Percentiles rank a stretch among this genome's conserved stretches.
Conservation (phyloP, 1,140 invertebrate species). For the Monochamus saltuarius region DNA sequence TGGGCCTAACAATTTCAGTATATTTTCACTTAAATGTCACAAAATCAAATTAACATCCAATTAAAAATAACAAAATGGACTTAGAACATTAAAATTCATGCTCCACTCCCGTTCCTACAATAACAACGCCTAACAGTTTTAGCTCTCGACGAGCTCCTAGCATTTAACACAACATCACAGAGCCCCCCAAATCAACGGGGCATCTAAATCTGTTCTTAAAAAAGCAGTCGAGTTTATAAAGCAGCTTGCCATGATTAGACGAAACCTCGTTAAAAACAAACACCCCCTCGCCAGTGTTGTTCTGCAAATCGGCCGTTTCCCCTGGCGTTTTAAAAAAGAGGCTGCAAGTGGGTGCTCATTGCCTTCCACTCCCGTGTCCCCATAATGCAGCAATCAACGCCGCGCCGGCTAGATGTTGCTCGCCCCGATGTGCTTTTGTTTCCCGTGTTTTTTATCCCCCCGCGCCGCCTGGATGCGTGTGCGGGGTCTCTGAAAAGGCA, state of each 20-base stretch:
- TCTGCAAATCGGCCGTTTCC: constrained; percentile 36
- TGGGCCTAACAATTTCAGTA: too few species aligned
- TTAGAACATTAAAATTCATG: too few species aligned
- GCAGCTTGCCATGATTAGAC: constrained; percentile 29
- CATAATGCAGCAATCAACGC: constrained; percentile 44
- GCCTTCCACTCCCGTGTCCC: constrained; percentile 28
- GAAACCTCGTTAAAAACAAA: constrained; percentile 47
- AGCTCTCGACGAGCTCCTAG: neutral
- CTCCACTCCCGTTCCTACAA: neutral
- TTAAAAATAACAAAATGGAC: too few species aligned
- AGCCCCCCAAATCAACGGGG: constrained; percentile 20
- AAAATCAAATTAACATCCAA: too few species aligned
- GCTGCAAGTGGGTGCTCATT: constrained; percentile 43
- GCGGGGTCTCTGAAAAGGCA: constrained; percentile 38
- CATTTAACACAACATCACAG: neutral
- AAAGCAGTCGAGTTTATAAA: constrained; percentile 20
- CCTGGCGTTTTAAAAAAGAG: constrained; percentile 35
- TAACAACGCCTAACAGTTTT: neutral
- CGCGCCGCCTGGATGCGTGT: constrained; percentile 28
- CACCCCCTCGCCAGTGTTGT: constrained; percentile 40
- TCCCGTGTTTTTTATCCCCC: constrained; percentile 33
- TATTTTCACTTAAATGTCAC: too few species aligned
- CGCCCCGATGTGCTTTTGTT: constrained; percentile 37
- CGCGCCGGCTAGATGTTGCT: constrained; percentile 37
- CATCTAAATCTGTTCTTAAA: constrained; percentile 27